Percentiles rank a stretch among this genome's conserved stretches.
These are phyloP conservation scores for Idaea biselata DNA, from an alignment of 2,888 invertebrate species.

Conservation along the genomic window DNA sequence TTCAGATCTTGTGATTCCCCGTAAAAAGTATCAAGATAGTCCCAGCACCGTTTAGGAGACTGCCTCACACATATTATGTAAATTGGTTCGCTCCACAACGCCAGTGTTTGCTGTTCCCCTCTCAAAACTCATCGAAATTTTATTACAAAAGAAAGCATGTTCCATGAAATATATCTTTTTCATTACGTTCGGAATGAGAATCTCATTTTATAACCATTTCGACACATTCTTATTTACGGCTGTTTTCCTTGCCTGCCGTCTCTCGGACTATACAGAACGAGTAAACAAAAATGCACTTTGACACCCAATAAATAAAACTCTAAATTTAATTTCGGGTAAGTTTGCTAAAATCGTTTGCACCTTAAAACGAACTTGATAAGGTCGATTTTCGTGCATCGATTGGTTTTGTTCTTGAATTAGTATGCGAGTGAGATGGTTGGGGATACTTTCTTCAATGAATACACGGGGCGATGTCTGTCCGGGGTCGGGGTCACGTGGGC, in stretches of 20 bases:
- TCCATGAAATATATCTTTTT: slow-evolving; percentile 7
- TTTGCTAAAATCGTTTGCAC: background rate
- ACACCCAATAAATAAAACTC: background rate
- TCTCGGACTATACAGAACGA: slow-evolving; percentile 12
- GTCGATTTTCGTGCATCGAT: slow-evolving; percentile 14
- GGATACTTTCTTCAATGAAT: slow-evolving; percentile 22
- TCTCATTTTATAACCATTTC: slow-evolving; percentile 24
- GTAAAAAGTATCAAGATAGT: too few relatives aligned
- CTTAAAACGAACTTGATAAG: slow-evolving; percentile 5
- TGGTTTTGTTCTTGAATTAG: slow-evolving; percentile 11
- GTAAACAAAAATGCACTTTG: slow-evolving; percentile 12
- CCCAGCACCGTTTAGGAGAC: too few relatives aligned
- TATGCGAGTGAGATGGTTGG: slow-evolving; percentile 22
- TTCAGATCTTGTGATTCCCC: too few relatives aligned
- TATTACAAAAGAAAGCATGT: background rate
- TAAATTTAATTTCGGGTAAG: background rate
- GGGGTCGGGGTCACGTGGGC: background rate
- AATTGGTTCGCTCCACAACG: background rate
- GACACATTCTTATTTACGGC: slow-evolving; percentile 31
- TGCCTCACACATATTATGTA: background rate
- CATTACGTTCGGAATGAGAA: slow-evolving; percentile 21
- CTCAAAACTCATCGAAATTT: background rate
- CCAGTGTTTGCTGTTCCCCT: background rate
- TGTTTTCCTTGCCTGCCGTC: slow-evolving; percentile 13
- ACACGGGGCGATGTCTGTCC: slow-evolving; percentile 10